Conservation (phyloP, 2,888 invertebrate genomes). For the Cryptocephalus moraei region DNA sequence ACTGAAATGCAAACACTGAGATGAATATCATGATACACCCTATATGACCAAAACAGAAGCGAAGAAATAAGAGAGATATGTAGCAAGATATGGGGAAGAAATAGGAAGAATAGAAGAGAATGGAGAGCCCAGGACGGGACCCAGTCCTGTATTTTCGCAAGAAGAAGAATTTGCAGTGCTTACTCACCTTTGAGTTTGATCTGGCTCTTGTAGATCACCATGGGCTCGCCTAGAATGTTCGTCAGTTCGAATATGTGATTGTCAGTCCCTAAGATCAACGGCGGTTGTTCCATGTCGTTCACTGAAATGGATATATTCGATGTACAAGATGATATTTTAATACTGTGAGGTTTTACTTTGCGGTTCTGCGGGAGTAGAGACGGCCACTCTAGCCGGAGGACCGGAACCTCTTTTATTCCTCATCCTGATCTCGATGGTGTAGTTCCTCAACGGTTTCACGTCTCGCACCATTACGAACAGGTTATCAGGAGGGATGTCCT, state of each 20-base stretch:
- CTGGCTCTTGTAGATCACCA: slow-evolving; percentile 49
- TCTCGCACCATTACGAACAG: slow-evolving; percentile 70
- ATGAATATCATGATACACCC: neutral
- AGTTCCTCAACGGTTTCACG: slow-evolving; percentile 59
- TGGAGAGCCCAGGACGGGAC: neutral
- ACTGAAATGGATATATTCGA: slow-evolving; percentile 38
- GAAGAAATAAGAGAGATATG: neutral
- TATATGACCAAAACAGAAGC: neutral
- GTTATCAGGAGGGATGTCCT: slow-evolving; percentile 68
- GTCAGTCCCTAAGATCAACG: slow-evolving; percentile 59
- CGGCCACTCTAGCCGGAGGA: slow-evolving; percentile 52
- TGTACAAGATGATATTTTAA: neutral
- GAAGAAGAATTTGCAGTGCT: too few relatives aligned
- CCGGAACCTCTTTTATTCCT: slow-evolving; percentile 72
- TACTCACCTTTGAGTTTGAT: slow-evolving; percentile 3
- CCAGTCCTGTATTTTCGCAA: too few relatives aligned
- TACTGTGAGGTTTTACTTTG: slow-evolving; percentile 41
- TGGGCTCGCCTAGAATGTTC: slow-evolving; percentile 56
- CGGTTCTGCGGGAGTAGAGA: slow-evolving; percentile 58
- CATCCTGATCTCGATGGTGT: slow-evolving; percentile 70
- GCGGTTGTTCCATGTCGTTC: slow-evolving; percentile 56
- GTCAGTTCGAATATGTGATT: slow-evolving; percentile 59
- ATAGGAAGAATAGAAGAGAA: neutral
- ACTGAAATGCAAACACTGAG: neutral
- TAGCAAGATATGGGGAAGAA: neutral